Evolutionary conservation across 2,888 invertebrate genomes (phyloP).

Genomic region (Eudasyphora cyanicolor): DNA sequence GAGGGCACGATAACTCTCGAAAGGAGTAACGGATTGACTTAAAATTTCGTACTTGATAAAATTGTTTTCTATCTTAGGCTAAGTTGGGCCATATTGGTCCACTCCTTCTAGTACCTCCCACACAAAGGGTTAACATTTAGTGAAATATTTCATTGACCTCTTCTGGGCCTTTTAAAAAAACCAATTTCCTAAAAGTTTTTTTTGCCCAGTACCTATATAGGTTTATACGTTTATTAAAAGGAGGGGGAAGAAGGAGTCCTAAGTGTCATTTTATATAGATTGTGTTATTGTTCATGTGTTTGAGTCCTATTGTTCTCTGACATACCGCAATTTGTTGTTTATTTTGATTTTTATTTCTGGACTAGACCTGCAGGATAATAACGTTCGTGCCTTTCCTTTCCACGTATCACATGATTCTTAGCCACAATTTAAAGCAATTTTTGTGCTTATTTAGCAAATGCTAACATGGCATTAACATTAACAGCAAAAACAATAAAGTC

Average conservation of each 20-base stretch:
- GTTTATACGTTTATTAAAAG: background rate
- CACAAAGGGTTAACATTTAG: too few species aligned
- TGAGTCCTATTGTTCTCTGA: conserved; percentile 48
- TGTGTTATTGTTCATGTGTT: conserved; percentile 24
- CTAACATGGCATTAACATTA: conserved; percentile 63
- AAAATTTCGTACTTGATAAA: too few species aligned
- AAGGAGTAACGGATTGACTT: too few species aligned
- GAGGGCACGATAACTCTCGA: too few species aligned
- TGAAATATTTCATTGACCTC: background rate
- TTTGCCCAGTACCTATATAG: background rate
- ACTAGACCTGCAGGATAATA: background rate
- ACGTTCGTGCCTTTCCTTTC: background rate
- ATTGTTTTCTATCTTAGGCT: too few species aligned
- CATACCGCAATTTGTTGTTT: conserved; percentile 57
- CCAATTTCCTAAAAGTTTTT: background rate
- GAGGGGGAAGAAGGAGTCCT: too few species aligned
- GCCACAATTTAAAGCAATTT: conserved; percentile 57
- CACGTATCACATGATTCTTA: background rate
- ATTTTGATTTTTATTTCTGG: background rate
- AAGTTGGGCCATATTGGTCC: too few species aligned
- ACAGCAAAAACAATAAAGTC: conserved; percentile 30
- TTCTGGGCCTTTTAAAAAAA: background rate
- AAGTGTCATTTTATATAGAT: background rate
- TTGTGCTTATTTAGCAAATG: conserved; percentile 66
- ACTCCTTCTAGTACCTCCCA: too few species aligned